phyloP scores from a whole-genome alignment of 1,140 invertebrate species.

The Diachasma alloeum region DNA sequence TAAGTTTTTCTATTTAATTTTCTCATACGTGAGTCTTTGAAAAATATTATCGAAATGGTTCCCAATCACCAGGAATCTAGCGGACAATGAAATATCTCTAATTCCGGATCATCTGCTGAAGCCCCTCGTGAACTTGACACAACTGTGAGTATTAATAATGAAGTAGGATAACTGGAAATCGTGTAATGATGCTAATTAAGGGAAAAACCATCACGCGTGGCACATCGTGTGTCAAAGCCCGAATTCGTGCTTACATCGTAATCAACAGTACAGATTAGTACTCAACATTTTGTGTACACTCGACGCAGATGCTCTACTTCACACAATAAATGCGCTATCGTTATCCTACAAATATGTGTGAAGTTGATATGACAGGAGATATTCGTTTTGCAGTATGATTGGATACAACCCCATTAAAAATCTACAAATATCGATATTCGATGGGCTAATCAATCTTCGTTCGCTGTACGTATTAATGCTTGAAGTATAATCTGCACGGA shows the following conservation, averaged over 20 bases:
- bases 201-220: neutral
- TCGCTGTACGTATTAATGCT: slow-evolving; percentile 51
- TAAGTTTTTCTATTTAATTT: no score
- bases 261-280: no score
- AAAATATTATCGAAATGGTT: neutral
- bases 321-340: neutral
- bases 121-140: slow-evolving; percentile 41
- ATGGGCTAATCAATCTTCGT: slow-evolving; percentile 46
- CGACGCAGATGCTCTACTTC: neutral
- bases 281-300: slow-evolving; percentile 24
- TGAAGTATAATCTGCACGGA: no score
- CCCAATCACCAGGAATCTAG: slow-evolving; percentile 57
- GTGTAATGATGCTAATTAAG: neutral
- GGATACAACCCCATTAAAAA: slow-evolving; percentile 50
- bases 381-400: slow-evolving; percentile 44
- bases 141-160: slow-evolving; percentile 8
- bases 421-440: slow-evolving; percentile 40
- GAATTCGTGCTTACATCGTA: slow-evolving; percentile 39
- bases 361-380: neutral
- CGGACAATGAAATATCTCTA: slow-evolving; percentile 45
- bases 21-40: neutral
- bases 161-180: neutral
- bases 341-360: neutral
- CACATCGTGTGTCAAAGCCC: neutral
- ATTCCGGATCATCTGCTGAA: slow-evolving; percentile 47